phyloP scores from a whole-genome alignment of 1,140 invertebrate genomes.

The Laupala kohalensis region DNA sequence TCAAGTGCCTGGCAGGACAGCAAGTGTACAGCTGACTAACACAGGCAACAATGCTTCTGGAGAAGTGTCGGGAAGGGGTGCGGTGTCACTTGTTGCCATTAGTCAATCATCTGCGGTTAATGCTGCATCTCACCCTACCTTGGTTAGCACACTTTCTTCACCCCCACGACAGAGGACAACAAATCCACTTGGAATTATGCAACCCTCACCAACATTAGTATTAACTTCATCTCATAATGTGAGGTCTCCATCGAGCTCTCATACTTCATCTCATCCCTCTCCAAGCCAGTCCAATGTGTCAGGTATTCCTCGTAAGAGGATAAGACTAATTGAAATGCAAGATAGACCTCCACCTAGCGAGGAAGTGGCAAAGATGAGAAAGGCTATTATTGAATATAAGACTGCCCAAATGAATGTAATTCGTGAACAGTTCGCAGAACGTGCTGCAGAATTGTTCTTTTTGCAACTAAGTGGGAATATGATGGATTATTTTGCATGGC shows the following conservation, averaged over 20 bases:
- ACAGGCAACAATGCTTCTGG: neutral
- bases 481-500: constrained; percentile 72
- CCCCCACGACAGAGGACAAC: constrained; percentile 11
- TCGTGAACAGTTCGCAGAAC: constrained; percentile 56
- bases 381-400: constrained; percentile 33
- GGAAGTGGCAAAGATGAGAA: constrained; percentile 13
- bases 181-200: neutral
- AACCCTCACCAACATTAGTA: constrained; percentile 6
- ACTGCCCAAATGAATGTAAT: constrained; percentile 28
- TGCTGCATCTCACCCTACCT: constrained; percentile 10
- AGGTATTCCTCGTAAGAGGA: constrained; percentile 26
- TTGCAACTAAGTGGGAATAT: constrained; percentile 73
- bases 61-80: constrained; percentile 4
- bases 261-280: constrained; percentile 5
- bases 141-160: constrained; percentile 12
- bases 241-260: neutral
- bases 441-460: constrained; percentile 71
- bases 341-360: constrained; percentile 22
- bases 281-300: constrained; percentile 16
- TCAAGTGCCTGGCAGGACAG: constrained; percentile 2
- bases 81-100: constrained; percentile 12
- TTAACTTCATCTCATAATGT: constrained; percentile 5
- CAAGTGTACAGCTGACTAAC: constrained; percentile 6
- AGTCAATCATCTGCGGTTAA: constrained; percentile 9
- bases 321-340: constrained; percentile 26